Evolutionary conservation across 1,140 invertebrate species (phyloP).

Genomic region (Calycopis cecrops): DNA sequence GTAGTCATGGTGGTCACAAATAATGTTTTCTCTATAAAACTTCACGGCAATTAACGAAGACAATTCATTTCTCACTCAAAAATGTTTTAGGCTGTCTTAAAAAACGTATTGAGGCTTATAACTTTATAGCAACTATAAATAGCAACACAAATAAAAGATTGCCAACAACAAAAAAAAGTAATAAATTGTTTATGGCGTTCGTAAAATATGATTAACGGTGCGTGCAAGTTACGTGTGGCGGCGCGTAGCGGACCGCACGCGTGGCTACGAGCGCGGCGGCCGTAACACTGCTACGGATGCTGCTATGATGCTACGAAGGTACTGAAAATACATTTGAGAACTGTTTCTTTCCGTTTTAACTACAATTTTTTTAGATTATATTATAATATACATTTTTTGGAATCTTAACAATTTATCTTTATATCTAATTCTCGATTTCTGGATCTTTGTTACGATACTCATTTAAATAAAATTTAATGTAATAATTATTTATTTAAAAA

Average conservation of each 20-base stretch:
- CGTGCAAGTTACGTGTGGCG: slow-evolving; percentile 34
- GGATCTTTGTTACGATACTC: too few relatives aligned
- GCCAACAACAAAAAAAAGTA: slow-evolving; percentile 21
- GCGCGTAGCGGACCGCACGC: slow-evolving; percentile 26
- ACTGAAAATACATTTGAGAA: not conserved
- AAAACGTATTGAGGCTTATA: not conserved
- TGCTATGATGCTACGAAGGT: slow-evolving; percentile 26
- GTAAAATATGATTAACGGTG: slow-evolving; percentile 54
- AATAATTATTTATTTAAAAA: too few relatives aligned
- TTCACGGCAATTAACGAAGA: too few relatives aligned
- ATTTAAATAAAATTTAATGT: too few relatives aligned
- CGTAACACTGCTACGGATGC: slow-evolving; percentile 42
- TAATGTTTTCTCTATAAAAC: not conserved
- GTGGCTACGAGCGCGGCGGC: slow-evolving; percentile 40
- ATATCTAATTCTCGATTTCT: too few relatives aligned
- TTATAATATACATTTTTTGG: too few relatives aligned
- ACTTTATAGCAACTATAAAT: slow-evolving; percentile 19
- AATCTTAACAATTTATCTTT: too few relatives aligned
- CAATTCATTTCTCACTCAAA: not conserved
- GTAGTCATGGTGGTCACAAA: slow-evolving; percentile 9
- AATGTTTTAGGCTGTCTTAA: not conserved
- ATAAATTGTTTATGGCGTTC: slow-evolving; percentile 55
- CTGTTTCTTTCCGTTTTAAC: too few relatives aligned
- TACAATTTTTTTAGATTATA: too few relatives aligned
- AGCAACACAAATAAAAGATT: slow-evolving; percentile 9